Percentiles rank a stretch among this genome's conserved stretches.
Conservation (phyloP, 2,888 invertebrate species). For the Tenthredo amoena region DNA sequence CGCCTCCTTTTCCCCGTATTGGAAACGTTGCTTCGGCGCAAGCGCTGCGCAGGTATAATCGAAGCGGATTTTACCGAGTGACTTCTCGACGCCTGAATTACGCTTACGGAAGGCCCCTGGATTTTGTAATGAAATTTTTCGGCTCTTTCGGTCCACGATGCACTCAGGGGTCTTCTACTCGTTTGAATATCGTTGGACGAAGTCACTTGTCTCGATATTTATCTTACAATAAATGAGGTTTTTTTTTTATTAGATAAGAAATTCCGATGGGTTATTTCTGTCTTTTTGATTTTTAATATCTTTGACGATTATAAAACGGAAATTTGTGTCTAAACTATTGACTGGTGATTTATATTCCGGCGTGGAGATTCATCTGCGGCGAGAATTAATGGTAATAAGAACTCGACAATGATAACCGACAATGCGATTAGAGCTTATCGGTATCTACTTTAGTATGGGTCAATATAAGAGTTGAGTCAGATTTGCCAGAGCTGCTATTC, state of each 20-base stretch:
- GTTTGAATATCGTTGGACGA: background rate
- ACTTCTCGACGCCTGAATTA: background rate
- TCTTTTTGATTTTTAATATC: background rate
- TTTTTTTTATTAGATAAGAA: background rate
- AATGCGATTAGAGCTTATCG: conserved; percentile 6
- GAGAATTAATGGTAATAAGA: background rate
- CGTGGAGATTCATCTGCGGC: background rate
- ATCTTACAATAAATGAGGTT: background rate
- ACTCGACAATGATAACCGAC: background rate
- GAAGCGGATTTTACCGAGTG: conserved; percentile 16
- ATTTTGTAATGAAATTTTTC: background rate
- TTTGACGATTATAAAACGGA: background rate
- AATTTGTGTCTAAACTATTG: background rate
- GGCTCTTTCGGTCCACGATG: background rate
- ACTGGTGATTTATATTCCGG: background rate
- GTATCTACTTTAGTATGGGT: background rate
- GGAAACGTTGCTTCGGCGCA: background rate
- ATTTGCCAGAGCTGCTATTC: background rate
- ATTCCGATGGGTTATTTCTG: background rate
- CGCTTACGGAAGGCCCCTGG: background rate
- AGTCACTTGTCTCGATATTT: conserved; percentile 10
- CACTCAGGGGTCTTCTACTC: background rate
- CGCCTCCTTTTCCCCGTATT: conserved; percentile 31
- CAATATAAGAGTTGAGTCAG: background rate
- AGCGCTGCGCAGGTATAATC: conserved; percentile 29